Percentiles rank a stretch among this genome's conserved stretches.
phyloP scores from a whole-genome alignment of 2,113 vertebrate species.

The Chauna torquata region DNA sequence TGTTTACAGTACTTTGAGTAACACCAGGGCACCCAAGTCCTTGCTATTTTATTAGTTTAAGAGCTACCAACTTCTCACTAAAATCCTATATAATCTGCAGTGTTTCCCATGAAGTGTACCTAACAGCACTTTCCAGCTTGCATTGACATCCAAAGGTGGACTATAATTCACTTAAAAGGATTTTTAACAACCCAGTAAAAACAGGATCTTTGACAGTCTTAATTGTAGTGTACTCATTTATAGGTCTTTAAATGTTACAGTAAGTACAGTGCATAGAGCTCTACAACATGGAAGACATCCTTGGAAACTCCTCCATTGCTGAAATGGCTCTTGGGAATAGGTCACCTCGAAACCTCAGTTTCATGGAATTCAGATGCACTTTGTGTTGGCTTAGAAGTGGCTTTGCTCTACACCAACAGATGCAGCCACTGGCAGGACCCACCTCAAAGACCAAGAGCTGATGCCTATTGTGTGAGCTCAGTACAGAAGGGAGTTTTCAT shows the following conservation, averaged over 20 bases:
- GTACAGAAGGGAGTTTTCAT: background rate
- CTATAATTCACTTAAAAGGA: background rate
- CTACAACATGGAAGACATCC: background rate
- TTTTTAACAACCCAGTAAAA: background rate
- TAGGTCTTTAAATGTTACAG: background rate
- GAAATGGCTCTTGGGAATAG: background rate
- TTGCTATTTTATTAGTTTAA: background rate
- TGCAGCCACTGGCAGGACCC: background rate
- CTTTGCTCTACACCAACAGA: background rate
- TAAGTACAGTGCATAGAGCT: background rate
- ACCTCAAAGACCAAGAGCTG: background rate
- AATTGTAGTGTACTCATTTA: background rate
- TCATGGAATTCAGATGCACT: background rate
- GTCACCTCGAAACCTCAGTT: background rate
- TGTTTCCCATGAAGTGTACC: background rate
- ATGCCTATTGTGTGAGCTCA: background rate
- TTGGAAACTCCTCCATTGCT: accelerated
- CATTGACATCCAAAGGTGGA: background rate
- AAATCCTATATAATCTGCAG: background rate
- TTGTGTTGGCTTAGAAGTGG: background rate
- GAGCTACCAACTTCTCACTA: background rate
- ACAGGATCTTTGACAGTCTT: background rate
- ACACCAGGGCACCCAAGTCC: background rate
- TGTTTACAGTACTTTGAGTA: background rate
- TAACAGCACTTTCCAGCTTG: background rate